Evolutionary conservation across 2,797 vertebrate species (phyloP).

Genomic region (Trematomus bernacchii): DNA sequence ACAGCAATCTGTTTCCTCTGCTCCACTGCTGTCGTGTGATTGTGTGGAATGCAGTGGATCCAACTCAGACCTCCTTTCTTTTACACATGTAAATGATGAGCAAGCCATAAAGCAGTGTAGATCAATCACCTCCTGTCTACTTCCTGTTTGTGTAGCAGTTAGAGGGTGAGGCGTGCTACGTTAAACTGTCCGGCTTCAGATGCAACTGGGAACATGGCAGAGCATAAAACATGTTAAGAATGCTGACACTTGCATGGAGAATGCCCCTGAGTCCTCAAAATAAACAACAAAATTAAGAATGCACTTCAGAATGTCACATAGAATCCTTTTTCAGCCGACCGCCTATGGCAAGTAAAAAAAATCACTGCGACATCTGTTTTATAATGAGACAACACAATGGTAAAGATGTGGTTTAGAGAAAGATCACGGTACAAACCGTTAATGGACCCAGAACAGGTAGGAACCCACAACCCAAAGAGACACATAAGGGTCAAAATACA

Average conservation of each 20-base stretch:
- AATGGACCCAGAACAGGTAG: no score
- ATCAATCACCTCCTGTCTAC: neutral
- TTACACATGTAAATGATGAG: neutral
- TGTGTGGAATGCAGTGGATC: constrained; percentile 15
- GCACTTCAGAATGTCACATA: no score
- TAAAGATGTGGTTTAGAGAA: no score
- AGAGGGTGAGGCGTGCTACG: neutral
- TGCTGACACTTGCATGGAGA: neutral
- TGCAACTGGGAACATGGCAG: neutral
- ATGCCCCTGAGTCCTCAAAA: no score
- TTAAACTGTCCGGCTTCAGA: neutral
- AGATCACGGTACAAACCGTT: no score
- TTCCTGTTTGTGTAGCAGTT: neutral
- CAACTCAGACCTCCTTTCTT: neutral
- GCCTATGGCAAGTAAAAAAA: neutral
- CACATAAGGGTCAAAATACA: no score
- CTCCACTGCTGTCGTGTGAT: constrained; percentile 23
- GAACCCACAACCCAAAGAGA: no score
- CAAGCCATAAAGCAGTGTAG: neutral
- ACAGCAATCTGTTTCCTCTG: constrained; percentile 35
- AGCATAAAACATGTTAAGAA: neutral
- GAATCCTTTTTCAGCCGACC: neutral
- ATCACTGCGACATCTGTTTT: neutral
- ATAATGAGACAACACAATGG: neutral
- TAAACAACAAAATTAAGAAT: neutral